These are phyloP conservation scores for Etheostoma nigrum DNA, from an alignment of 2,797 vertebrate genomes.

Conservation along the genomic window DNA sequence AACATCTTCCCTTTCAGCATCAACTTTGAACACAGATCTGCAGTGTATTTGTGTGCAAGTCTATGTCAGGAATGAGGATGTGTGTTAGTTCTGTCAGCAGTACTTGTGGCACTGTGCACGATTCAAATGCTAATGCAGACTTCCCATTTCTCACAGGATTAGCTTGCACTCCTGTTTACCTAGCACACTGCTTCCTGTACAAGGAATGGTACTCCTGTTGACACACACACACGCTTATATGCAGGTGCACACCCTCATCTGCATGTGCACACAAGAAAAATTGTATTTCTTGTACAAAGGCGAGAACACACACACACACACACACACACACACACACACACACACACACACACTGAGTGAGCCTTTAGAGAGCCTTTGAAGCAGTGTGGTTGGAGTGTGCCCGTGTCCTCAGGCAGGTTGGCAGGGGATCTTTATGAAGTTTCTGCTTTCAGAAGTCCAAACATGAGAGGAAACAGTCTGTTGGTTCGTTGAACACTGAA, in stretches of 20 bases:
- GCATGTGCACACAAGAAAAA: slow-evolving; percentile 45
- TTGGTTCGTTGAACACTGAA: slow-evolving; percentile 46
- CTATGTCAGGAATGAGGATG: slow-evolving; percentile 12
- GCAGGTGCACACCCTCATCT: slow-evolving; percentile 55
- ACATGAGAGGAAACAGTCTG: slow-evolving; percentile 64
- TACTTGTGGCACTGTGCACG: slow-evolving; percentile 26
- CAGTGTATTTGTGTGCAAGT: slow-evolving; percentile 16
- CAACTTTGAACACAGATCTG: neutral
- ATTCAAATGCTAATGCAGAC: slow-evolving; percentile 64
- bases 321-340: slow-evolving; percentile 13
- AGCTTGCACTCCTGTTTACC: slow-evolving; percentile 61
- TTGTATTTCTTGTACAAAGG: slow-evolving; percentile 9
- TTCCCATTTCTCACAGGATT: slow-evolving; percentile 60
- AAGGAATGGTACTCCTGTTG: slow-evolving; percentile 3
- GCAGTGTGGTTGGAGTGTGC: slow-evolving; percentile 42
- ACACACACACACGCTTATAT: slow-evolving; percentile 18
- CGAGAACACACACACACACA: slow-evolving; percentile 13
- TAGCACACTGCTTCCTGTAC: slow-evolving; percentile 48
- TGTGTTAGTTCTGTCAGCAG: slow-evolving; percentile 47
- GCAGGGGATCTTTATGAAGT: slow-evolving; percentile 59
- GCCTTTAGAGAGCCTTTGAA: slow-evolving; percentile 47
- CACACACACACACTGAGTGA: slow-evolving; percentile 28
- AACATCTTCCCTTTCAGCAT: neutral
- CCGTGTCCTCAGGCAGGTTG: slow-evolving; percentile 57
- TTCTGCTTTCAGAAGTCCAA: slow-evolving; percentile 59